phyloP scores from a whole-genome alignment of 1,140 invertebrate genomes.

The Asobara japonica region DNA sequence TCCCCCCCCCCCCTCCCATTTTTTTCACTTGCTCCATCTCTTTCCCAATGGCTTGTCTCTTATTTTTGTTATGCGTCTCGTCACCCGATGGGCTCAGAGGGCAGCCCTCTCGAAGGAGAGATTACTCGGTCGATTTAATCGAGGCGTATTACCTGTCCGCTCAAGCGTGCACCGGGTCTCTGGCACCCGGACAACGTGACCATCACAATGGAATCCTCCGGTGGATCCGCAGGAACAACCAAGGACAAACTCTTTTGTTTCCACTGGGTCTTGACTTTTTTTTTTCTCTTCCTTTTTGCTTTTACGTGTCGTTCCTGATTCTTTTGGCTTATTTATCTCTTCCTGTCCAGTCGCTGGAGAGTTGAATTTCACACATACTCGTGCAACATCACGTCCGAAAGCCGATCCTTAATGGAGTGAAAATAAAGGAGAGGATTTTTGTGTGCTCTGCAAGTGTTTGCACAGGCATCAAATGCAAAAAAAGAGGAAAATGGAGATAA shows the following conservation, averaged over 20 bases:
- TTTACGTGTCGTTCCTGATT: not conserved
- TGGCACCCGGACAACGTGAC: slow-evolving; percentile 15
- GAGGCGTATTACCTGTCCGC: slow-evolving; percentile 19
- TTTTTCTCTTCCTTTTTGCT: not conserved
- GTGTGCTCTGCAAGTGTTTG: slow-evolving; percentile 20
- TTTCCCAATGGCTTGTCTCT: not conserved
- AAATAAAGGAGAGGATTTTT: not conserved
- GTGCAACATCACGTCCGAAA: not conserved
- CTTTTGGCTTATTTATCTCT: slow-evolving; percentile 1
- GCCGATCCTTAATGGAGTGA: not conserved
- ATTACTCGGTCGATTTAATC: slow-evolving; percentile 28
- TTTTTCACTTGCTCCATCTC: not conserved
- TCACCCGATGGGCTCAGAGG: not conserved
- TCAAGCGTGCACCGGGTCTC: slow-evolving; percentile 10
- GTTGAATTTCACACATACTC: slow-evolving; percentile 17
- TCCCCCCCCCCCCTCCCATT: too few species aligned
- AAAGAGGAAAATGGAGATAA: slow-evolving; percentile 6
- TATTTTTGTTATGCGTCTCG: slow-evolving; percentile 2
- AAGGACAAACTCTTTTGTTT: slow-evolving; percentile 4
- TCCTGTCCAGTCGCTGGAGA: not conserved
- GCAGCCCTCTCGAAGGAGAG: not conserved
- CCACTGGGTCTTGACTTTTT: not conserved
- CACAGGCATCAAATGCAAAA: not conserved
- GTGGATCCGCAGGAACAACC: not conserved
- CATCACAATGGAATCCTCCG: slow-evolving; percentile 8